Evolutionary conservation across 1,140 invertebrate species (phyloP), one percentile per base, ranked within the genome.

Genomic region (Sesamia nonagrioides): DNA sequence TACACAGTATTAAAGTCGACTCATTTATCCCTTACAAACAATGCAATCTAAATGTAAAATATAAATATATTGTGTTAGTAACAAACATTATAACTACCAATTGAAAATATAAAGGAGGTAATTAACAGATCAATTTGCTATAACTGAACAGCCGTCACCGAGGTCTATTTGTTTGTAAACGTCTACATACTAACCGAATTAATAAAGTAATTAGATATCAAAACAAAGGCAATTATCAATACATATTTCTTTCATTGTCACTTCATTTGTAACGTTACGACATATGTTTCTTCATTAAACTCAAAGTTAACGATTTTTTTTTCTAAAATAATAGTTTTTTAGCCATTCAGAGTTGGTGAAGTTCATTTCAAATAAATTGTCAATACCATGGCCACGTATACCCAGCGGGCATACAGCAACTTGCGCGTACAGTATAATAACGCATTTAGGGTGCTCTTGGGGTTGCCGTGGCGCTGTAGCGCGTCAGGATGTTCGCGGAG

Each of bases 221-320:
- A 58, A 58, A 37, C 54, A 58, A 27, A 58, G 21, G 21, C 27
- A 21, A 18, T 13, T 42, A 58, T 73, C 40, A 45, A 56, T 58
- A 6, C 13, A 63, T 61, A 75, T 35, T 50, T 42, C 13, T 35
- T 75, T 61, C 56, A 50, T 9, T 58, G 73, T 18, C 56, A 63
- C 6, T 52, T 58, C 13, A 75, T 75, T 75, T 50, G 33, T 75
- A 35, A 61, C 27, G 42, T 63, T 13, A 21, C 45, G 15, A 21
- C 15, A 15, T 45, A 60, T 58, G 8, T 61, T 61, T 60, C 9
- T 63, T 50, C 8, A 52, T 63, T 33, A 48, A 18, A 50, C 18
- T 45, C 40, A 13, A 50, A 18, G 45, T 33, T 45, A 69, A 69
- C 42, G 21, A 48, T 50, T 21, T 13, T n/a, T 13, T n/a, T 50